Base-by-base conservation (phyloP, 2,113 vertebrate species). In the Ctenomys sociabilis region DNA sequence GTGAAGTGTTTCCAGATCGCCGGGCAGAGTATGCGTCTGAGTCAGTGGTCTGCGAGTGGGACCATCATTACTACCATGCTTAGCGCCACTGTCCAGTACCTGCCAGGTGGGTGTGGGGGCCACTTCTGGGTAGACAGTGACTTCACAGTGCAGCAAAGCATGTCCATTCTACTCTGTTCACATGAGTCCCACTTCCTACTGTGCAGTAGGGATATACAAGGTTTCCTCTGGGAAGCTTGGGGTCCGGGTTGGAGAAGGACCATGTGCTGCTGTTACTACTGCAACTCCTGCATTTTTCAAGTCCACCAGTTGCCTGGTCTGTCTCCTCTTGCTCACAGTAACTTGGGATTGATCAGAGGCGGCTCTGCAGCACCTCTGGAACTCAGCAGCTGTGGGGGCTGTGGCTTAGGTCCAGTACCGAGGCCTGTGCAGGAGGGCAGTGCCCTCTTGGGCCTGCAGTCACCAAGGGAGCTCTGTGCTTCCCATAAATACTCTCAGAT, bases 71-170 rank as follows among this genome's bases (percentile, higher is more conserved):
- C 54, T 1, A 16, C 7, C 3, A 63, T 13, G 6, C 2, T 22
- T 2, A 8, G 0, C 5, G 1, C 7, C 26, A 19, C 1, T 12
- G 26, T 2, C 14, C 21, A 12, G 24, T 9, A 13, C 59, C 28
- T 28, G 66, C 73, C 43, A 26, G 81, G 24, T 9, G 0, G 40
- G 64, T 7, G 61, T 1, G 16, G 21, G 22, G 70, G 52, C 66
- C 5, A 11, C 35, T 64, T 66, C 59, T 22, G 28, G 14, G 24
- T 22, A 1, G 4, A 59, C 2, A 7, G 5, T 5, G 35, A 66
- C 73, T 54, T n/a, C 28, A 82, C 24, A 73, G 72, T 0, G 66
- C 32, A 24, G 49, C 45, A 52, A 72, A 21, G 7, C 2, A 2
- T n/a, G n/a, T 59, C 73, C 7, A 2, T 24, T 59, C 66, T 35